These are phyloP conservation scores for Nyleta sp. DNA, from an alignment of 2,888 invertebrate species.

Conservation along the genomic window DNA sequence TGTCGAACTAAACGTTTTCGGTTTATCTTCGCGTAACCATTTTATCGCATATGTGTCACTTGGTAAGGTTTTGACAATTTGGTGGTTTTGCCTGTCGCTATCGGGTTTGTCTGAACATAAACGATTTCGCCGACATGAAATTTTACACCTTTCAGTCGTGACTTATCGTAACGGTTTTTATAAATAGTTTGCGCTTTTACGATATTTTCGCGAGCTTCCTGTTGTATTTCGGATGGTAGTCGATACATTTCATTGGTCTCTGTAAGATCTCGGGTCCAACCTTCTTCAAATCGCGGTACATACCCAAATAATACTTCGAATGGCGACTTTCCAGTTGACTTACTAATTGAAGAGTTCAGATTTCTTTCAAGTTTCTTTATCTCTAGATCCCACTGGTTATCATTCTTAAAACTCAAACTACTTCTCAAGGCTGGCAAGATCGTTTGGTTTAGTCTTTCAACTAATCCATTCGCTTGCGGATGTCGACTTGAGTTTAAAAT, in stretches of 20 bases:
- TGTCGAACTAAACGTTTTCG: too few species aligned
- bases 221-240: too few species aligned
- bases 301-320: conserved; percentile 60
- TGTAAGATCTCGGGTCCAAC: conserved; percentile 3
- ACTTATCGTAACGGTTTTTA: too few species aligned
- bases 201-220: too few species aligned
- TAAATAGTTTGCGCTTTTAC: too few species aligned
- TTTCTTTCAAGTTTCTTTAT: background rate
- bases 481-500: conserved; percentile 13
- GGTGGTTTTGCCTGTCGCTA: too few species aligned
- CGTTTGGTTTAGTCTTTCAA: conserved; percentile 57
- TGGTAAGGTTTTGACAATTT: too few species aligned
- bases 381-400: background rate
- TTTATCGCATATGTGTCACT: too few species aligned
- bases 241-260: conserved; percentile 11
- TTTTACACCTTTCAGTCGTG: too few species aligned
- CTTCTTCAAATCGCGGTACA: conserved; percentile 44
- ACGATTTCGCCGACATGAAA: too few species aligned
- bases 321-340: conserved; percentile 53
- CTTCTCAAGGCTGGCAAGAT: conserved; percentile 17
- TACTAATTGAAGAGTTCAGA: conserved; percentile 54
- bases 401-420: background rate
- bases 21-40: too few species aligned
- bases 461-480: conserved; percentile 62
- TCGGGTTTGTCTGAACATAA: too few species aligned